Evolutionary conservation across 2,888 invertebrate genomes (phyloP).

Genomic region (Drosophila antonietae): DNA sequence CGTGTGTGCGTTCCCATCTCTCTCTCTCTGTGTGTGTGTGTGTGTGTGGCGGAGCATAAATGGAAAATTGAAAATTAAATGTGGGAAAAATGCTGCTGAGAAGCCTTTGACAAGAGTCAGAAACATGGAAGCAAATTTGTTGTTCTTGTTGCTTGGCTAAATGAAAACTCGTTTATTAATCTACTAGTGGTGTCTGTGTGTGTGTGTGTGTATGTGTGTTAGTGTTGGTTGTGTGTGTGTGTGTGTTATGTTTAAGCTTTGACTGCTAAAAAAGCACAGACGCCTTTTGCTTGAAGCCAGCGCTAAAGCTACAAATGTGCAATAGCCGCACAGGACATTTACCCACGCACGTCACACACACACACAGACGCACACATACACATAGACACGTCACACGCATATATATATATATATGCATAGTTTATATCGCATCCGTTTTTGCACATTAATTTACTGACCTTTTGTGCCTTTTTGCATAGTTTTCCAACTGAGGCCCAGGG

Average conservation of each 20-base stretch:
- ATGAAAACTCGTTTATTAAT: conserved; percentile 60
- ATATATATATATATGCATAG: conserved; percentile 31
- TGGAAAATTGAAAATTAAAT: conserved; percentile 70
- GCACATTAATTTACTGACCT: conserved; percentile 77
- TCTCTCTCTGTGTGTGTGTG: neutral
- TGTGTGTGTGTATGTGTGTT: no score
- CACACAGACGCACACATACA: conserved; percentile 1
- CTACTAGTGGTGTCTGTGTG: conserved; percentile 15
- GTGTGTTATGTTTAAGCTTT: conserved; percentile 6
- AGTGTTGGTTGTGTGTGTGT: neutral
- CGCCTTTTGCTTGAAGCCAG: conserved; percentile 7
- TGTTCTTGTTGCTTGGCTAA: conserved; percentile 28
- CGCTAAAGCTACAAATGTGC: conserved; percentile 7
- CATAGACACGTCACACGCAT: neutral
- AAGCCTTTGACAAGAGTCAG: conserved; percentile 41
- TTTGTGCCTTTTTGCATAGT: conserved; percentile 64
- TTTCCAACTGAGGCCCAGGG: conserved; percentile 37
- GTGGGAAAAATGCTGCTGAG: conserved; percentile 28
- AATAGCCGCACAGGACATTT: conserved; percentile 4
- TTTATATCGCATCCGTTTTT: conserved; percentile 62
- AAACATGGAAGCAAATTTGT: conserved; percentile 24
- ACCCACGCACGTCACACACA: conserved; percentile 3
- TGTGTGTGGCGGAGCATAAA: conserved; percentile 43
- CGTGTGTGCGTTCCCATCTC: neutral
- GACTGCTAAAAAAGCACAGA: conserved; percentile 43